Percentiles rank a stretch among this genome's conserved stretches.
These are phyloP conservation scores for Pituophis catenifer DNA, from an alignment of 2,113 vertebrate genomes.

Conservation along the genomic window DNA sequence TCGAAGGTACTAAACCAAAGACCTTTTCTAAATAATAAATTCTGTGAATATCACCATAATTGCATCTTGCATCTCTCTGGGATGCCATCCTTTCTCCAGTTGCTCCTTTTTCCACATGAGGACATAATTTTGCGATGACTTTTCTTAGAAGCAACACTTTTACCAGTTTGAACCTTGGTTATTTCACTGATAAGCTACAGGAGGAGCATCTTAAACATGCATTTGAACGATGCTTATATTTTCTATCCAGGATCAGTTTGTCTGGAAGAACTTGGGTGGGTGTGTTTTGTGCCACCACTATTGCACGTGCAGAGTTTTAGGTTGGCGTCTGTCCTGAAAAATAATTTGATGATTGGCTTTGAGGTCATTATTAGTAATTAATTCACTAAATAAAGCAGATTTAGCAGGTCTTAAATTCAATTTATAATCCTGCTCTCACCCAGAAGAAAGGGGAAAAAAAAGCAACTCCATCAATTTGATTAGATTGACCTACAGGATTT, in stretches of 20 bases:
- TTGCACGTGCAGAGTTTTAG: neutral
- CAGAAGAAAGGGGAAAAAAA: slow-evolving; percentile 40
- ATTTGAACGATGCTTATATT: neutral
- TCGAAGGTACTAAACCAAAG: neutral
- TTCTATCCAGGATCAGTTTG: neutral
- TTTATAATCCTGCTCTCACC: slow-evolving; percentile 45
- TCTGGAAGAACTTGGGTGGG: neutral
- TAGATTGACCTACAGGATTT: neutral
- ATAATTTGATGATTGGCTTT: slow-evolving; percentile 43
- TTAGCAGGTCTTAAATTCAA: slow-evolving; percentile 53
- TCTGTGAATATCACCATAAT: neutral
- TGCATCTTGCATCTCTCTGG: neutral
- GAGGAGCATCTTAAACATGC: neutral
- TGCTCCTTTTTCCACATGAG: neutral
- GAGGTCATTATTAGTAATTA: slow-evolving; percentile 61
- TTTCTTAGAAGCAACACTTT: neutral
- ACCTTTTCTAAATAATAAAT: neutral
- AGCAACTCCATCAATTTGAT: slow-evolving; percentile 36
- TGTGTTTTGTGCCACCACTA: neutral
- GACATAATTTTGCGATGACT: neutral
- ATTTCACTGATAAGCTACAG: neutral
- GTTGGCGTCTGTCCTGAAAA: slow-evolving; percentile 40
- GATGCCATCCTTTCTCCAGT: too few species aligned
- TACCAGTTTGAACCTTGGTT: neutral
- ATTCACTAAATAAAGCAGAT: slow-evolving; percentile 48